Evolutionary conservation across 1,140 invertebrate species (phyloP).

Genomic region (Magallana ariakensis): DNA sequence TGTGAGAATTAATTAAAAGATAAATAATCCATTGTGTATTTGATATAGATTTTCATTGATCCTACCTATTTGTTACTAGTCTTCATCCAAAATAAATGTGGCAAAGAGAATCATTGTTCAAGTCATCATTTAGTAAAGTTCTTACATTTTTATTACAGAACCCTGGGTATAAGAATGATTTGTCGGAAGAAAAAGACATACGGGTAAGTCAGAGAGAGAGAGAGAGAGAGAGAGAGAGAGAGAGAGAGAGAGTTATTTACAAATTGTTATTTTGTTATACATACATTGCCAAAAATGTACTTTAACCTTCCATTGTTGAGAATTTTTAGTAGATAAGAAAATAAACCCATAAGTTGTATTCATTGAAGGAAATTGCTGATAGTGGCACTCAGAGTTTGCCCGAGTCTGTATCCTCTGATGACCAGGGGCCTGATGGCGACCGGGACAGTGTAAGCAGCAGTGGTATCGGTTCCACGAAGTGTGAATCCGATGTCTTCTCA

Average conservation of each 20-base stretch:
- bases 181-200: background rate
- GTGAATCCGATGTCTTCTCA: conserved; percentile 27
- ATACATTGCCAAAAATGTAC: background rate
- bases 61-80: too few relatives aligned
- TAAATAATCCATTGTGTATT: too few relatives aligned
- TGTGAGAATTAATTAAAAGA: too few relatives aligned
- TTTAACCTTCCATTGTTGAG: background rate
- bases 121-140: too few relatives aligned
- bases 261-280: background rate
- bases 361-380: background rate
- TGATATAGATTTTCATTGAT: too few relatives aligned
- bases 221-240: conserved; percentile 22
- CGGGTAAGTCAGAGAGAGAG: conserved; percentile 35
- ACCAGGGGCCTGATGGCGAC: background rate
- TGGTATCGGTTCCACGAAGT: conserved; percentile 4
- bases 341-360: too few relatives aligned
- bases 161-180: background rate
- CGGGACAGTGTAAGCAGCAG: conserved; percentile 15
- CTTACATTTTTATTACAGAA: background rate
- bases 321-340: too few relatives aligned
- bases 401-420: background rate
- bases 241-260: background rate
- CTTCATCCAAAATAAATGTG: too few relatives aligned
- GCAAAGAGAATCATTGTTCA: too few relatives aligned
- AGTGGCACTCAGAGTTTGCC: background rate